Conservation (phyloP, 2,888 invertebrate genomes). For the Mythimna vitellina region DNA sequence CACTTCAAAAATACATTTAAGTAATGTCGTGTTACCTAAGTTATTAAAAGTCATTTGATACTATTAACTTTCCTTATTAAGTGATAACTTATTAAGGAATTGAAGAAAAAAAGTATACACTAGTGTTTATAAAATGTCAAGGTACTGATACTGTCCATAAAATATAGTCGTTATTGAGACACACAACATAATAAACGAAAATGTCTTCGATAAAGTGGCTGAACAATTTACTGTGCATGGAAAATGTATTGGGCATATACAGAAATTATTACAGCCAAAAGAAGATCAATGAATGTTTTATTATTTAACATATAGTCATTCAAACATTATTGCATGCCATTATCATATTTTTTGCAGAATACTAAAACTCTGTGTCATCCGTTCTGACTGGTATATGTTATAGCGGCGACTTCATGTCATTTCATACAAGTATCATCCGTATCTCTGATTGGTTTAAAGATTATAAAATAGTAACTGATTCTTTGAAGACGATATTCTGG, state of each 20-base stretch:
- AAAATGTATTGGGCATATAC: neutral
- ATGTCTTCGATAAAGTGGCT: neutral
- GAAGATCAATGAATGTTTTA: neutral
- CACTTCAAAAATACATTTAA: neutral
- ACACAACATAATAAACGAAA: neutral
- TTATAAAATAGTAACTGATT: neutral
- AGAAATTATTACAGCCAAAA: neutral
- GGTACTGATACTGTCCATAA: neutral
- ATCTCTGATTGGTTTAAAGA: neutral
- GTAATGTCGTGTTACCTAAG: neutral
- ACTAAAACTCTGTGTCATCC: neutral
- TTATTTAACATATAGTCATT: neutral
- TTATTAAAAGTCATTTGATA: neutral
- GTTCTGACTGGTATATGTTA: neutral
- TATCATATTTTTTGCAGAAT: neutral
- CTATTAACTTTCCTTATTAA: neutral
- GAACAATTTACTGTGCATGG: neutral
- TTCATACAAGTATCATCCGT: neutral
- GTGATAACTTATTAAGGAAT: neutral
- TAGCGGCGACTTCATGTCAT: neutral
- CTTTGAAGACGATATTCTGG: neutral
- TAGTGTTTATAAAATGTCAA: neutral
- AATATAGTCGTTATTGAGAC: neutral
- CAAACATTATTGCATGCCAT: neutral
- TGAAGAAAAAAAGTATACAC: neutral